A percentile compares a stretch with the other conserved stretches of the same genome.
phyloP scores from a whole-genome alignment of 2,888 invertebrate species.

The Diarsia dahlii region DNA sequence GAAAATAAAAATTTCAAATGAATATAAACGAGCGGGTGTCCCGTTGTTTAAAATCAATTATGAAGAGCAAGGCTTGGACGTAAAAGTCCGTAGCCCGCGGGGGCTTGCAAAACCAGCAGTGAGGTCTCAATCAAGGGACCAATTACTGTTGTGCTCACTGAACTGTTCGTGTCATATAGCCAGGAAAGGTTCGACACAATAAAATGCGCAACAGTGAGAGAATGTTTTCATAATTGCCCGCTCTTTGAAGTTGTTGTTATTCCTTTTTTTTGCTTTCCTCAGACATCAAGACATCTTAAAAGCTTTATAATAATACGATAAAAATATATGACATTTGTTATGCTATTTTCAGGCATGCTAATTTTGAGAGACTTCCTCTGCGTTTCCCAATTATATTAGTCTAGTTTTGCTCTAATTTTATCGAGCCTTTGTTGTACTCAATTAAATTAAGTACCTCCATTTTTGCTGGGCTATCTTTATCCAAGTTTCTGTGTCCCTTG shows the following conservation, averaged over 20 bases:
- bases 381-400: background rate
- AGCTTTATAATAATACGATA: background rate
- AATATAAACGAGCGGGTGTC: constrained; percentile 38
- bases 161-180: constrained; percentile 34
- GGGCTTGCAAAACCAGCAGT: constrained; percentile 70
- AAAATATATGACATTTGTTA: background rate
- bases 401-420: background rate
- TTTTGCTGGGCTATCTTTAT: background rate
- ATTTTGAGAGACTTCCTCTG: background rate
- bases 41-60: constrained; percentile 75
- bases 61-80: constrained; percentile 67
- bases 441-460: background rate
- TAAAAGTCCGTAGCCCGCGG: constrained; percentile 72
- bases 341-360: background rate
- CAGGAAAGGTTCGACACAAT: constrained; percentile 34
- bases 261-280: background rate
- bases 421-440: background rate
- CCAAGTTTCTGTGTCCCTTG: background rate
- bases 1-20: constrained; percentile 21
- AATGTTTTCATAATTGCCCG: background rate
- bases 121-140: constrained; percentile 77
- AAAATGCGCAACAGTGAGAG: constrained; percentile 10
- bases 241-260: background rate
- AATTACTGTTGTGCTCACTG: constrained; percentile 68
- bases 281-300: background rate